Conservation (phyloP, 2,797 vertebrate species). For the Enteromius anoplus region DNA sequence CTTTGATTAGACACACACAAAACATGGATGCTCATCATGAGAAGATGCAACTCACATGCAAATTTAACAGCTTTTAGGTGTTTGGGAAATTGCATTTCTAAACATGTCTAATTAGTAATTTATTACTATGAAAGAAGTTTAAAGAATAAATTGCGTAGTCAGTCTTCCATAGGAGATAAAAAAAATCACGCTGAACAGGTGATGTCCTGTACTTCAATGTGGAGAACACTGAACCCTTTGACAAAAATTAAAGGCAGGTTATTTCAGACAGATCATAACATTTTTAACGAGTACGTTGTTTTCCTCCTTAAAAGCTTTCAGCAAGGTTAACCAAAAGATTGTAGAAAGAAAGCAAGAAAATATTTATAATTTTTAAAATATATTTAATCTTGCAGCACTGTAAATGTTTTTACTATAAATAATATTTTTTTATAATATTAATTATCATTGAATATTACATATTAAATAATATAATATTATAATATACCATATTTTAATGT, state of each 20-base stretch:
- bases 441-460: neutral
- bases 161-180: neutral
- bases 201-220: neutral
- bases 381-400: neutral
- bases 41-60: neutral
- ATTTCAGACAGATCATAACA: neutral
- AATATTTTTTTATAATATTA: neutral
- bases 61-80: neutral
- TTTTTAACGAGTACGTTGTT: neutral
- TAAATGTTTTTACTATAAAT: neutral
- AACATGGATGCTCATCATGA: slow-evolving; percentile 7
- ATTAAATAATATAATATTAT: neutral
- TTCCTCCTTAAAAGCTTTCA: neutral
- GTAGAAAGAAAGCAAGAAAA: neutral
- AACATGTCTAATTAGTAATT: neutral
- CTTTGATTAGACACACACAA: slow-evolving; percentile 4
- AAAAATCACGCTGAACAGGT: neutral
- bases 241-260: neutral
- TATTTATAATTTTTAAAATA: neutral
- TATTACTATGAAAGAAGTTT: neutral
- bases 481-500: neutral
- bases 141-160: neutral
- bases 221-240: neutral
- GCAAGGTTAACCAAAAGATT: neutral
- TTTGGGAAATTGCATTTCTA: neutral